Evolutionary conservation across 2,797 vertebrate genomes (phyloP).

Genomic region (Picus viridis): DNA sequence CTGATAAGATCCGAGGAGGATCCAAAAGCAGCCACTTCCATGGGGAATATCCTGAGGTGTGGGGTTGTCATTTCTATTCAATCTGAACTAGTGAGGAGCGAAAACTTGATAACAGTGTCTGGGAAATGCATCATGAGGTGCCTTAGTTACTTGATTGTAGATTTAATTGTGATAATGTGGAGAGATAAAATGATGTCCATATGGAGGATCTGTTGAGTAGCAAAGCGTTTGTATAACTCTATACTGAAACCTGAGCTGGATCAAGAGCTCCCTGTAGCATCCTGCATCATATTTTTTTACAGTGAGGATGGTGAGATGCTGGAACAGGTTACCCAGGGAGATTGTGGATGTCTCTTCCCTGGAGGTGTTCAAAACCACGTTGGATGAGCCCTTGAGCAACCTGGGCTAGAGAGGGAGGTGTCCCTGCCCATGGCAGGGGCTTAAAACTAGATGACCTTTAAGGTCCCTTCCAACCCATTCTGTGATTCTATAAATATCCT

Average conservation of each 20-base stretch:
- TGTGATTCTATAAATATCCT: neutral
- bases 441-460: too few species aligned
- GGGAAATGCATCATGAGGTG: neutral
- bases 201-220: neutral
- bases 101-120: neutral
- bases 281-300: neutral
- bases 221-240: neutral
- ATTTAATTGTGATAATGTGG: neutral
- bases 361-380: too few species aligned
- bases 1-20: neutral
- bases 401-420: too few species aligned
- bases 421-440: too few species aligned
- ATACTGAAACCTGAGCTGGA: neutral
- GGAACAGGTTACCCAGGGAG: too few species aligned
- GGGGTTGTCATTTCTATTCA: neutral
- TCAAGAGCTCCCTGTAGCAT: neutral
- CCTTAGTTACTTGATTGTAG: neutral
- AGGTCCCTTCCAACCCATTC: too few species aligned
- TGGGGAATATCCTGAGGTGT: neutral
- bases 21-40: neutral
- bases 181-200: accelerated
- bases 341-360: too few species aligned
- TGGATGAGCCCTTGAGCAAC: too few species aligned
- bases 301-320: too few species aligned
- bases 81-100: neutral